Percentiles rank a stretch among this genome's conserved stretches.
Conservation (phyloP, 2,888 invertebrate genomes). For the Exephanes ischioxanthus region DNA sequence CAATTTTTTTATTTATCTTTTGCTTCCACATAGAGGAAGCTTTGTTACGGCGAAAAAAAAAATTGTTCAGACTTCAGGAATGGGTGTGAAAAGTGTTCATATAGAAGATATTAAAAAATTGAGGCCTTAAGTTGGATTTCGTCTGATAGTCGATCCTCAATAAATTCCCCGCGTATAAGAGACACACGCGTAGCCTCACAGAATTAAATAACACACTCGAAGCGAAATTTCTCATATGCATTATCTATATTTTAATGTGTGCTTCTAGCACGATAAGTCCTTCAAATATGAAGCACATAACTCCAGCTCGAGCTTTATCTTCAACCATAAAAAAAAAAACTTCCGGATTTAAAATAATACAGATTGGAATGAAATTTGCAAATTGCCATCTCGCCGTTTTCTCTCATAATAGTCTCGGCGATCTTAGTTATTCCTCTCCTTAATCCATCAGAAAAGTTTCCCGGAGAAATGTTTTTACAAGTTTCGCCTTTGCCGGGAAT, state of each 20-base stretch:
- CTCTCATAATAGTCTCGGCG: background rate
- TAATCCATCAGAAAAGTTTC: slow-evolving; percentile 5
- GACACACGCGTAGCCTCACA: too few relatives aligned
- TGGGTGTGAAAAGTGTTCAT: too few relatives aligned
- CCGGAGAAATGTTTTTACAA: background rate
- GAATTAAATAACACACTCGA: too few relatives aligned
- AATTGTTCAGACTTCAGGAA: too few relatives aligned
- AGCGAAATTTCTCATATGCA: too few relatives aligned
- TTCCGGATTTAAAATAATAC: background rate
- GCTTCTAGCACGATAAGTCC: background rate
- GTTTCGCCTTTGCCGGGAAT: background rate
- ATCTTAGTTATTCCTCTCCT: background rate
- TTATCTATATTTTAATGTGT: background rate
- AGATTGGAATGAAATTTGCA: background rate
- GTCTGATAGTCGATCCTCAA: too few relatives aligned
- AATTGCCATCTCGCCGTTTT: background rate
- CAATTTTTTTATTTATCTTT: too few relatives aligned
- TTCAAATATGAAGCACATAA: background rate
- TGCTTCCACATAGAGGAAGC: too few relatives aligned
- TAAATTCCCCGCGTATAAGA: too few relatives aligned
- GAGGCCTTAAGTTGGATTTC: too few relatives aligned
- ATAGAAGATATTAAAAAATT: too few relatives aligned
- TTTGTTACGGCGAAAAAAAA: too few relatives aligned
- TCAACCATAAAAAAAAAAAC: background rate
- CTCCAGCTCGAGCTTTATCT: background rate